Evolutionary conservation across 2,888 invertebrate genomes (phyloP), one percentile per base, ranked within the genome.

Genomic region (Oscheius sp.): DNA sequence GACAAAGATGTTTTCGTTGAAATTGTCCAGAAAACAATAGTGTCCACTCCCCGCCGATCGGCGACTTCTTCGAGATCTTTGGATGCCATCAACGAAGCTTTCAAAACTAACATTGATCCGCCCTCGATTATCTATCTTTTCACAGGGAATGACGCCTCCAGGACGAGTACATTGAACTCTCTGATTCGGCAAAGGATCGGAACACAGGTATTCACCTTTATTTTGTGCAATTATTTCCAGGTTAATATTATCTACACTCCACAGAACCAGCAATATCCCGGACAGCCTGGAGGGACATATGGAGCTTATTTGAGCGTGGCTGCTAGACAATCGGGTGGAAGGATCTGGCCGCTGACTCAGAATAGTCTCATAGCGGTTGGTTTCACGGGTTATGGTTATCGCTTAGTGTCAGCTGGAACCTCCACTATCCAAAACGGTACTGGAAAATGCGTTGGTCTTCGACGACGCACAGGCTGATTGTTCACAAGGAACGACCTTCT

Each of bases 241-340:
- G 55, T 74, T 21, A 75, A 75, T 56, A 35, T 75, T 27, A 46
- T 72, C 56, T 69, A 66, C 43, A 29, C 72, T 9, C 69, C 69
- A 21, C 25, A 13, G 2, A n/a, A 16, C 2, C n/a, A n/a, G 18
- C 25, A 18, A 3, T 35, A 66, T 52, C 55, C 58, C 9, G 29
- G n/a, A 16, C 59, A 25, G 0, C 71, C 69, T 1, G 23, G 43
- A 18, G 69, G 69, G 6, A n/a, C 49, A 1, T 69, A 69, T 25
- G 46, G 25, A 12, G 9, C 13, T 2, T 69, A 56, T 43, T 56
- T 69, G 46, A 55, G 35, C 2, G 18, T 41, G 6, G 58, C 55
- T 18, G 71, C 78, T 2, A 69, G 76, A 55, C 77, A 78, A 53
- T 77, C 83, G 5, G 76, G 77, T 23, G 83, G 83, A 66, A 69